Evolutionary conservation across 2,113 vertebrate species (phyloP).

Genomic region (Nettapus auritus): DNA sequence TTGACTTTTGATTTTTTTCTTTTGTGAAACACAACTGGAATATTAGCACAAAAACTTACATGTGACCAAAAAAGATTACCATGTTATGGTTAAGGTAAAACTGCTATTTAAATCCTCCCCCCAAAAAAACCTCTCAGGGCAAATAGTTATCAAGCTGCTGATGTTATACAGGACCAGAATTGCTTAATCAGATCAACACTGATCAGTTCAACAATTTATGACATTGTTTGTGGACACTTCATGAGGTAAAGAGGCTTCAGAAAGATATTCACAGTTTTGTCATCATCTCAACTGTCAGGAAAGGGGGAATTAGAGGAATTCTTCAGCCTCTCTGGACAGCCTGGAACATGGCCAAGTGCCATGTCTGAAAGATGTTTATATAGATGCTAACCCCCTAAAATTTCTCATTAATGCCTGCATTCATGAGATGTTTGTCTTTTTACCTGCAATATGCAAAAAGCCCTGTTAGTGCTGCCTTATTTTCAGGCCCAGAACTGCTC

Average conservation of each 20-base stretch:
- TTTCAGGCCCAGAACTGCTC: background rate
- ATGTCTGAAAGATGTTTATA: background rate
- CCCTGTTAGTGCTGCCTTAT: accelerated
- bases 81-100: background rate
- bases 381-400: background rate
- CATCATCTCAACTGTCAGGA: background rate
- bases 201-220: background rate
- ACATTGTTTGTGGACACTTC: background rate
- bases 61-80: background rate
- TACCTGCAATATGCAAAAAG: accelerated
- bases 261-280: background rate
- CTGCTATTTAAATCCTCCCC: background rate
- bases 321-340: background rate
- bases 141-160: background rate
- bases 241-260: background rate
- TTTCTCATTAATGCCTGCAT: background rate
- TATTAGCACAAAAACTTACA: background rate
- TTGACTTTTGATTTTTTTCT: background rate
- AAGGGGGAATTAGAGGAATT: background rate
- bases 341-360: background rate
- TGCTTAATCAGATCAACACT: background rate
- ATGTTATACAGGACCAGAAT: background rate
- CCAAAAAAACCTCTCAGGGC: background rate
- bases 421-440: background rate
- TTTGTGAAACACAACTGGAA: background rate